Evolutionary conservation across 2,888 invertebrate genomes (phyloP), one percentile per base, ranked within the genome.

Genomic region (Melinaea marsaeus): DNA sequence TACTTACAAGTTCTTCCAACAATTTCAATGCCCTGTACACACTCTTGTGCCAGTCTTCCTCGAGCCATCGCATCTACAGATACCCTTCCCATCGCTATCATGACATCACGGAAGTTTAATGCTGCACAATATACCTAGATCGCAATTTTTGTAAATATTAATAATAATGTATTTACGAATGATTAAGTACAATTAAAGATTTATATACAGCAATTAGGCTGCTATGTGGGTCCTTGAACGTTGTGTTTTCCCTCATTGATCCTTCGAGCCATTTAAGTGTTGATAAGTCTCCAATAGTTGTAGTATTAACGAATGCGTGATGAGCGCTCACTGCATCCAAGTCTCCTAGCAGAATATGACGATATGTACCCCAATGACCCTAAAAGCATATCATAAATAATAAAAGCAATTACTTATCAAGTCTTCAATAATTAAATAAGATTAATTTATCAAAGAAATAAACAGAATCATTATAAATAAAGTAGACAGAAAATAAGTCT

Each of bases 71-170:
- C 93, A 79, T 98, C 98, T 0, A 94, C 93, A 6, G 95, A 94
- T 6, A 99, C 92, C 76, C 97, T 97, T 2, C 98, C 98, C 0
- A 96, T 96, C 0, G 98, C 97, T 0, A 97, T 91, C 99, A 99
- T 98, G 0, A 99, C 92, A 81, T 99, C 99, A 76, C 97, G 94
- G 93, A 98, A 99, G 87, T 99, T 99, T 13, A 99, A 81, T 0
- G 97, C 93, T 0, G 96, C 88, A 78, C 95, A 97, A 74, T 94
- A 92, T 0, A 96, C 92, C 80, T 92, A 78, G 42, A 59, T 51
- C 7, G 32, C 22, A 51, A 22, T 32, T 51, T 32, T 33, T 37
- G 13, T n/a, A 32, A 3, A 92, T 51, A 13, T 32, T 56, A 60
- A 35, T 54, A 35, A 37, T 55, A 22, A 46, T 33, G 32, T 51